These are phyloP conservation scores for Neoascia interrupta DNA, from an alignment of 2,888 invertebrate genomes.

Conservation along the genomic window DNA sequence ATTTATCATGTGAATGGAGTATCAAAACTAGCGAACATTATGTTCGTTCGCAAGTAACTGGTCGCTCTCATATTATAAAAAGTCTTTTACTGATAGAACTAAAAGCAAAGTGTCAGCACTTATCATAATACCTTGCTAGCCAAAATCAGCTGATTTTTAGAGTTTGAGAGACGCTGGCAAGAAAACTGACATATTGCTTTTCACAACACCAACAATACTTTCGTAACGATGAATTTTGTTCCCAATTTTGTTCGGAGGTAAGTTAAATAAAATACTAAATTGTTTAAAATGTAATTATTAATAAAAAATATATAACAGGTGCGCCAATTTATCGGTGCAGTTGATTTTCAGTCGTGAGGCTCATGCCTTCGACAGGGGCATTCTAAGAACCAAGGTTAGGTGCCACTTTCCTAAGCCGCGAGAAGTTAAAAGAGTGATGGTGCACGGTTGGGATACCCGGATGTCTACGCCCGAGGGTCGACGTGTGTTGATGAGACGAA, in stretches of 20 bases:
- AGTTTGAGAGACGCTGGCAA: too few relatives aligned
- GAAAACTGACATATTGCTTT: too few relatives aligned
- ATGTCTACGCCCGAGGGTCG: constrained; percentile 86
- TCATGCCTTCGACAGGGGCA: constrained; percentile 75
- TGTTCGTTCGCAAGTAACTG: too few relatives aligned
- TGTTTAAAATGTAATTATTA: background rate
- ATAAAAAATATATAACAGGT: constrained; percentile 13
- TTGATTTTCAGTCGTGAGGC: constrained; percentile 72
- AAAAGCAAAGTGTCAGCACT: background rate
- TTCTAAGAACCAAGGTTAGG: constrained; percentile 76
- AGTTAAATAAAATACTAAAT: background rate
- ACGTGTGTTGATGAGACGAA: constrained; percentile 86
- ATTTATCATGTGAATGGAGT: too few relatives aligned
- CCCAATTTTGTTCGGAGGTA: constrained; percentile 57
- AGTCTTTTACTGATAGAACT: too few relatives aligned
- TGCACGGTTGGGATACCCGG: constrained; percentile 86
- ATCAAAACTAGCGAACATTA: too few relatives aligned
- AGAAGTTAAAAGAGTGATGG: constrained; percentile 85
- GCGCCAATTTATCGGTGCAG: constrained; percentile 40
- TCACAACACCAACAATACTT: too few relatives aligned
- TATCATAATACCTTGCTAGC: background rate
- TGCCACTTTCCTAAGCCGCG: constrained; percentile 87
- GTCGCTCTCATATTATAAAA: too few relatives aligned
- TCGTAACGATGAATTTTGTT: constrained; percentile 51
- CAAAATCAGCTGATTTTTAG: background rate